These are phyloP conservation scores for Taphrorychus bicolor DNA, from an alignment of 2,888 invertebrate genomes.

Conservation along the genomic window DNA sequence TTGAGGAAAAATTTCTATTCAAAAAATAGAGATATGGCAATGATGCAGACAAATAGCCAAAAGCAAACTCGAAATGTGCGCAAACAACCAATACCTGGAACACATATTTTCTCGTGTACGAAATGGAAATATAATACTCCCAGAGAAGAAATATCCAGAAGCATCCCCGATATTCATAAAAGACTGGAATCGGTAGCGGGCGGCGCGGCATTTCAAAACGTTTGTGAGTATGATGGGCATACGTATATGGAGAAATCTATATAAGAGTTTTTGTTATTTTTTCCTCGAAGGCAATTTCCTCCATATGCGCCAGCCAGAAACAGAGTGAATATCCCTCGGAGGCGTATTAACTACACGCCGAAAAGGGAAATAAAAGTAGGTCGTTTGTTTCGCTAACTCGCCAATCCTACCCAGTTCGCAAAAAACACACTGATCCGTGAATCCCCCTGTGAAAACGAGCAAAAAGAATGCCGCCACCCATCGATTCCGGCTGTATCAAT, in stretches of 20 bases:
- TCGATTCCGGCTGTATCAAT: constrained; percentile 33
- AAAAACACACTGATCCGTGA: constrained; percentile 34
- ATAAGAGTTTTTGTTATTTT: not conserved
- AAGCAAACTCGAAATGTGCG: constrained; percentile 7
- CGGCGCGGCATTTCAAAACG: constrained; percentile 18
- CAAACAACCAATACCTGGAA: constrained; percentile 17
- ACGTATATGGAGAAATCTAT: not conserved
- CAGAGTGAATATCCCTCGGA: not conserved
- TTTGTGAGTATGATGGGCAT: constrained; percentile 14
- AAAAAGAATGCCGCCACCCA: constrained; percentile 27
- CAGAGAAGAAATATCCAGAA: constrained; percentile 23
- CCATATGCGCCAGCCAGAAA: not conserved
- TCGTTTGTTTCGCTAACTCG: constrained; percentile 28
- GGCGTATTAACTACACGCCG: not conserved
- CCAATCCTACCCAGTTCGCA: constrained; percentile 15
- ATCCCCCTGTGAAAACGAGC: constrained; percentile 3
- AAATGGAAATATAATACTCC: constrained; percentile 32
- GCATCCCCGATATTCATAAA: constrained; percentile 31
- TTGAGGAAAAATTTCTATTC: not conserved
- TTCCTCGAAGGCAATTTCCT: not conserved
- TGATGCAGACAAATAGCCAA: not conserved
- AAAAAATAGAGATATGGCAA: not conserved
- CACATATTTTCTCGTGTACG: constrained; percentile 13
- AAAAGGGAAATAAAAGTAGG: constrained; percentile 3
- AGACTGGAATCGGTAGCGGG: constrained; percentile 26